Evolutionary conservation across 1,140 invertebrate species (phyloP), one percentile per base, ranked within the genome.

Genomic region (Phenacoccus solenopsis): DNA sequence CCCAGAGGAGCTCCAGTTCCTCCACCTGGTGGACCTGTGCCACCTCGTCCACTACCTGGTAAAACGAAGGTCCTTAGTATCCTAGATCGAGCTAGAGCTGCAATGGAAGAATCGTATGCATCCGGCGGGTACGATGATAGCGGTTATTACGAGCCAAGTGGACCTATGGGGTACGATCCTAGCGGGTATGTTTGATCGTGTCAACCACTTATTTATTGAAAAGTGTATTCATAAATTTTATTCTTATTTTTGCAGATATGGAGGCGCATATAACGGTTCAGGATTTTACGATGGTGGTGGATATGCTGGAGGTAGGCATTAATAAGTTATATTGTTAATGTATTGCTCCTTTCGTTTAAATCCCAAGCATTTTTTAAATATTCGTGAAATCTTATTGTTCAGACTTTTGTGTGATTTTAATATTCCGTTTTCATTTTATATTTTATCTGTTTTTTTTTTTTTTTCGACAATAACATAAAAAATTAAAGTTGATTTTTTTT

Each of bases 11-110:
- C 82, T 22, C 80, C 78, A n/a, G 79, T 80, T n/a, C 78, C 81
- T 27, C 78, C 76, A 7, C 77, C 71, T 32, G 73, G 77, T 74
- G 76, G 80, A 64, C 77, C 77, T 74, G 80, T 79, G 70, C 78
- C 77, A 13, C 78, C 78, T 69, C 38, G 38, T 49, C 81, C 82
- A n/a, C 68, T 72, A 21, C 72, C 69, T 20, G 73, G 74, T 21
- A 85, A 85, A 64, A 30, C 69, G n/a, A 91, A 91, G 78, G 88
- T 91, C 1, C 84, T 90, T 78, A 90, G 88, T 56, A 92, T 91
- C 73, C 80, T 92, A 71, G 90, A 92, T 79, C 83, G 88, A 69
- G 90, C 90, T 0, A 81, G 89, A 69, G 83, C 85, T 28, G 89
- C 89, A 13, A 90, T 92, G 87, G 89, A 91, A 77, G 85, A 70